Percentiles rank a stretch among this genome's conserved stretches.
These are phyloP conservation scores for Teleogryllus occipitalis DNA, from an alignment of 1,140 invertebrate genomes.

Conservation along the genomic window DNA sequence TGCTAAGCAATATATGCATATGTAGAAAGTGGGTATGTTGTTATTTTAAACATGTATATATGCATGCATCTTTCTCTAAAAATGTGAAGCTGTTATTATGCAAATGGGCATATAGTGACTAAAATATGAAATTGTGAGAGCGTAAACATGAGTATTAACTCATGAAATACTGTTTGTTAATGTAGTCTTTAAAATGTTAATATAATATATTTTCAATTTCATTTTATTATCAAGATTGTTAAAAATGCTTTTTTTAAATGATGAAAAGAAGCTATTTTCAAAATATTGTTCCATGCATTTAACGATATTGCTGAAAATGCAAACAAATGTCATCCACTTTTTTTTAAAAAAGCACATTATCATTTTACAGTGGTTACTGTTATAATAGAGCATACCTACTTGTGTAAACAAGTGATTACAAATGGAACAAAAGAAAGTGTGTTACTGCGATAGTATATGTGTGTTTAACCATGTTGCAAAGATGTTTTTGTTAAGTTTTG, in stretches of 20 bases:
- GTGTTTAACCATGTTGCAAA: background rate
- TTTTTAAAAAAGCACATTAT: background rate
- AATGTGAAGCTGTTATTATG: background rate
- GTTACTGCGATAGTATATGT: background rate
- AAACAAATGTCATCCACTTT: background rate
- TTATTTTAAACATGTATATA: conserved; percentile 6
- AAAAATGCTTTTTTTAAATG: background rate
- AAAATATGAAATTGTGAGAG: background rate
- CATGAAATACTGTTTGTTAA: background rate
- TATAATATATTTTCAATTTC: background rate
- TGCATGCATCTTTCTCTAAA: background rate
- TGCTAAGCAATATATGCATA: conserved; percentile 5
- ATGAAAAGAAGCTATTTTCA: conserved; percentile 2
- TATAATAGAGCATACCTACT: background rate
- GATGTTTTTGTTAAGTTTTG: background rate
- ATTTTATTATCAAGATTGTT: background rate
- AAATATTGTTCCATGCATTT: conserved; percentile 5
- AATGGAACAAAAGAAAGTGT: background rate
- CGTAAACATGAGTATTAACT: background rate
- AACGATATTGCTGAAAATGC: background rate
- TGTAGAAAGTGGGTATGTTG: background rate
- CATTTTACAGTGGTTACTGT: background rate
- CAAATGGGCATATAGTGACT: conserved; percentile 1
- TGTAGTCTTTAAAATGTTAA: background rate
- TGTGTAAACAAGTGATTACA: background rate